Evolutionary conservation across 2,113 vertebrate species (phyloP).

Genomic region (Regulus satrapa): DNA sequence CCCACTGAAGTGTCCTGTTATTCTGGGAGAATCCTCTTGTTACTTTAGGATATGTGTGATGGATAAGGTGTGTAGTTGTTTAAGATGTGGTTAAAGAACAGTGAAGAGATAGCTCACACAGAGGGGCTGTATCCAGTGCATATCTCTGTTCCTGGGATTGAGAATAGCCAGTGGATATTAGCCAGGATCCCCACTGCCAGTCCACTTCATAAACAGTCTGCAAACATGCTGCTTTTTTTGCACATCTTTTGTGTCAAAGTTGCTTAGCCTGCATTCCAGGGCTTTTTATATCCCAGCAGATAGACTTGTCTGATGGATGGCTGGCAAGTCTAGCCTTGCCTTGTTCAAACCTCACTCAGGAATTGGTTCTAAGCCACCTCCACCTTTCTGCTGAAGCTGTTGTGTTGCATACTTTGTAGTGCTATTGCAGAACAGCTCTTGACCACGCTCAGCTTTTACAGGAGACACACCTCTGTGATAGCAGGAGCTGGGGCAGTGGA

Average conservation of each 20-base stretch:
- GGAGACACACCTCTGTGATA: neutral
- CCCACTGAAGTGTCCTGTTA: neutral
- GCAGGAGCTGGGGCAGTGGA: rapidly evolving
- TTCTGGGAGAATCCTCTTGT: neutral
- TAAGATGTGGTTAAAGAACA: neutral
- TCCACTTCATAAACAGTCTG: neutral
- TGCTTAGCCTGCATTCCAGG: neutral
- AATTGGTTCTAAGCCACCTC: neutral
- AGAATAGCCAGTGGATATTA: neutral
- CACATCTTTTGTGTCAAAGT: neutral
- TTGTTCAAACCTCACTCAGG: neutral
- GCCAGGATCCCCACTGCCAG: neutral
- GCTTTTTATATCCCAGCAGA: neutral
- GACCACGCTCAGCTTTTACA: neutral
- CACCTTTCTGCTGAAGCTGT: neutral
- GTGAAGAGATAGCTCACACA: neutral
- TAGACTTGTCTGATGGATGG: neutral
- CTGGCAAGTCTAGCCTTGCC: neutral
- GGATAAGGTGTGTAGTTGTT: neutral
- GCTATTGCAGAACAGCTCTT: neutral
- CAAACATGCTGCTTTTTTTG: neutral
- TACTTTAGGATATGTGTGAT: neutral
- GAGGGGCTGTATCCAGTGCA: neutral
- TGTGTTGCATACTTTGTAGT: neutral
- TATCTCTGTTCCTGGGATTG: neutral